Evolutionary conservation across 1,140 invertebrate species (phyloP), one percentile per base, ranked within the genome.

Genomic region (Drosophila sproati): DNA sequence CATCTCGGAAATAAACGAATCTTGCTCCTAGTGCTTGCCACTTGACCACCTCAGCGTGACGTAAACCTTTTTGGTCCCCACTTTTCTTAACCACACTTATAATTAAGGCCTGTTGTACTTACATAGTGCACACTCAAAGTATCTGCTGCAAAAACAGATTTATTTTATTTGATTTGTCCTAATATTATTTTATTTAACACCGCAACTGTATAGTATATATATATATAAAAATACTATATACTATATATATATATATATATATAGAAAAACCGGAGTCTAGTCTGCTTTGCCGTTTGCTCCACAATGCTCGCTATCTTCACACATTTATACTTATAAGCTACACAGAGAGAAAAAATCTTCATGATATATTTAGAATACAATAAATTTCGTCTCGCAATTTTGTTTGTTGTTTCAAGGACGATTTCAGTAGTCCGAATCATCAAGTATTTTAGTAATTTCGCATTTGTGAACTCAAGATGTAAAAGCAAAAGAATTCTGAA

Each of bases 21-120:
- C 48, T 39, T 88, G 83, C 67, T 83, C 80, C 48, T 87, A 87
- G 64, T 41, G 20, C 20, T 8, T 34, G 59, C 5, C 61, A 37
- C 4, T 52, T 43, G 7, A 31, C 34, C 39, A n/a, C 28, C 7
- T 55, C 61, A 45, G 39, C n/a, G 43, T 37, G 60, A 51, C 4
- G 54, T 20, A 61, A 50, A 47, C 55, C 63, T 48, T 60, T 67
- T 48, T 48, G 37, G 47, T 57, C 56, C 20, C 47, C 5, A 20
- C 59, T 50, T 29, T 20, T 20, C 20, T 59, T 28, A 41, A 32
- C 55, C 12, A 47, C 59, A 69, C 56, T 57, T 76, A 76, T 50
- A 70, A 66, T 70, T 77, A 69, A 63, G 57, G 35, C 31, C 12
- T 51, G 45, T 39, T 57, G 20, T 43, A 52, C 45, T 28, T 8